Evolutionary conservation across 2,888 invertebrate species (phyloP).

Genomic region (Acheta domesticus): DNA sequence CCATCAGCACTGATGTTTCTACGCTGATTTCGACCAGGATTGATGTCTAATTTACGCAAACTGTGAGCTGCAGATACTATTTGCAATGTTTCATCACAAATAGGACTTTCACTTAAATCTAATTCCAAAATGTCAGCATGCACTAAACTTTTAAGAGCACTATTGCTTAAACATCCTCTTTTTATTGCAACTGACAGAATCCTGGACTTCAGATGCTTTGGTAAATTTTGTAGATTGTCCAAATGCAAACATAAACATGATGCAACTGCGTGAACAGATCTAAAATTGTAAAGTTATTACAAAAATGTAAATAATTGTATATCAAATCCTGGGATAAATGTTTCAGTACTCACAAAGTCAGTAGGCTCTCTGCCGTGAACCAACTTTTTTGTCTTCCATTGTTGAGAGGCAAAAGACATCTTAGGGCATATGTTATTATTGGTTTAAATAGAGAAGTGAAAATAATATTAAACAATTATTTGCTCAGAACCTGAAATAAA

Average conservation of each 20-base stretch:
- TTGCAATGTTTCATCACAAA: conserved; percentile 44
- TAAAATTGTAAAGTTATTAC: background rate
- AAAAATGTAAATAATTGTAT: no score
- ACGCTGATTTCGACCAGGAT: conserved; percentile 29
- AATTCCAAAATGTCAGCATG: conserved; percentile 42
- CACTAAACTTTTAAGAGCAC: conserved; percentile 41
- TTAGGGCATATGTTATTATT: no score
- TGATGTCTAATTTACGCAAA: conserved; percentile 43
- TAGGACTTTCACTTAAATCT: conserved; percentile 42
- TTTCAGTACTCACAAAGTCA: no score
- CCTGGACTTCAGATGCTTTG: conserved; percentile 22
- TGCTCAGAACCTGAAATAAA: no score
- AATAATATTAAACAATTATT: no score
- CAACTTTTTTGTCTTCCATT: no score
- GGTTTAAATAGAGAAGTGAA: no score
- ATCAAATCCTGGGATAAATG: no score
- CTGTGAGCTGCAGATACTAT: conserved; percentile 41
- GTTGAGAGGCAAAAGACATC: no score
- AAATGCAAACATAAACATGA: background rate
- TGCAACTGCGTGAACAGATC: background rate
- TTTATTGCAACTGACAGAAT: conserved; percentile 22
- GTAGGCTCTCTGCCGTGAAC: no score
- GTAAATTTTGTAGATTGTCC: background rate
- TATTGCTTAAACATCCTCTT: conserved; percentile 34
- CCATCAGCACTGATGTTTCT: conserved; percentile 24